phyloP scores from a whole-genome alignment of 2,797 vertebrate species.

The Macropodus opercularis region DNA sequence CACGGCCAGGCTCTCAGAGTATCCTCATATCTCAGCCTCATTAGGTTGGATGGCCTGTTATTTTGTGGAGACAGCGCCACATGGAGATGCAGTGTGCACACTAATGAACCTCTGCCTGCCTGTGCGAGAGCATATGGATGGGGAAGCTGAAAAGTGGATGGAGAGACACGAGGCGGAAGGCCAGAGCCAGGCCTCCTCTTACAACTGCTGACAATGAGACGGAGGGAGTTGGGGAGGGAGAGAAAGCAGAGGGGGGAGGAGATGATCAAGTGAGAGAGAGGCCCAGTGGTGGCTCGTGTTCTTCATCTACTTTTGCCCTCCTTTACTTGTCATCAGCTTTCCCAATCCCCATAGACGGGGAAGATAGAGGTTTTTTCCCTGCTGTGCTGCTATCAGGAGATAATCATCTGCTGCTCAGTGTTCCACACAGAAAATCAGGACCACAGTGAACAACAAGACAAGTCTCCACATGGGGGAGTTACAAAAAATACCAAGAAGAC shows the following conservation, averaged over 20 bases:
- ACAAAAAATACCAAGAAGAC: constrained; percentile 22
- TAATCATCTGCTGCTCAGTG: constrained; percentile 78
- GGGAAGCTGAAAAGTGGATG: constrained; percentile 71
- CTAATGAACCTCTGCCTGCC: constrained; percentile 84
- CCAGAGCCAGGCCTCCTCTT: constrained; percentile 67
- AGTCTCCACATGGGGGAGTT: constrained; percentile 52
- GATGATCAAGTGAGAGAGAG: constrained; percentile 54
- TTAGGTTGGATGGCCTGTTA: constrained; percentile 83
- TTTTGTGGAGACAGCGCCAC: constrained; percentile 79
- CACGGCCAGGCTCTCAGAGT: constrained; percentile 51
- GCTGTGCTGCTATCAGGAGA: constrained; percentile 75
- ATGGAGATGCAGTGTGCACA: constrained; percentile 78
- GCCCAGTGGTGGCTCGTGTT: constrained; percentile 61
- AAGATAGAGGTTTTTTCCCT: constrained; percentile 63
- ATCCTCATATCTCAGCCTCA: constrained; percentile 84
- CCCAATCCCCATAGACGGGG: constrained; percentile 65
- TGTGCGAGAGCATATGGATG: constrained; percentile 81
- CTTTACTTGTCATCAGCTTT: constrained; percentile 62
- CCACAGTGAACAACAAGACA: constrained; percentile 56
- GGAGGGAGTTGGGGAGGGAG: constrained; percentile 23
- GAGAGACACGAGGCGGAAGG: constrained; percentile 71
- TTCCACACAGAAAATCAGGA: constrained; percentile 68
- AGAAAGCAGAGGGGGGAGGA: not conserved
- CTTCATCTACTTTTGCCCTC: constrained; percentile 61
- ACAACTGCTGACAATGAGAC: constrained; percentile 59